Base-by-base conservation (phyloP, 2,888 invertebrate species). In the Pterostichus niger region DNA sequence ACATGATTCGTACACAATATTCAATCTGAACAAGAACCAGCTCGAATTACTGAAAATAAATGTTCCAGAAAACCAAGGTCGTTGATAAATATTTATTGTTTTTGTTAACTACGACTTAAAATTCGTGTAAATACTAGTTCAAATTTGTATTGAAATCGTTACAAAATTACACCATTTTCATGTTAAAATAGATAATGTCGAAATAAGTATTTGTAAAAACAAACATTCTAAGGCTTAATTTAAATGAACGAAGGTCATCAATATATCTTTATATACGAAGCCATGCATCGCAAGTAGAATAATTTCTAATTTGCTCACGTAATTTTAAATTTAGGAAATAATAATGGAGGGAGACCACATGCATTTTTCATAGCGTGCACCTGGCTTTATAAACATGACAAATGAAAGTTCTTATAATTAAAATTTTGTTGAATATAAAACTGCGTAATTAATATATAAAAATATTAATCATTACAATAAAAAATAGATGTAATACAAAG, bases 341-440 rank as follows among this genome's bases (percentile, higher is more conserved):
- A 52, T 75, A 52, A 75, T 75, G 75, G 49, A 75, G 52, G 75
- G 75, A 75, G 68, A 52, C n/a, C 49, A 52, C 82, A 68, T 82
- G 73, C 73, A 46, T 73, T 77, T 76, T 77, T 40, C 56, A 75
- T 75, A 82, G 61, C 75, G 61, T 82, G 75, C 73, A 82, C 82
- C 82, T 75, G 82, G 73, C 56, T 61, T 56, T 56, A 52, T 52
- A 68, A 71, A 81, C 71, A 71, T 40, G 71, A 68, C 52, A 71
- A 75, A 44, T 56, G 56, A 75, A 33, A 10, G 10, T 46, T 15
- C 24, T 17, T 6, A 71, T 40, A 71, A 71, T 44, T 7, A 71
- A 71, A 71, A 71, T 44, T 71, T 40, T 71, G 44, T 15, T 33
- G 2, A 71, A 44, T 44, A 44, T 10, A 71, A 44, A 10, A 44